phyloP scores from a whole-genome alignment of 2,113 vertebrate genomes.

The Melozone crissalis region DNA sequence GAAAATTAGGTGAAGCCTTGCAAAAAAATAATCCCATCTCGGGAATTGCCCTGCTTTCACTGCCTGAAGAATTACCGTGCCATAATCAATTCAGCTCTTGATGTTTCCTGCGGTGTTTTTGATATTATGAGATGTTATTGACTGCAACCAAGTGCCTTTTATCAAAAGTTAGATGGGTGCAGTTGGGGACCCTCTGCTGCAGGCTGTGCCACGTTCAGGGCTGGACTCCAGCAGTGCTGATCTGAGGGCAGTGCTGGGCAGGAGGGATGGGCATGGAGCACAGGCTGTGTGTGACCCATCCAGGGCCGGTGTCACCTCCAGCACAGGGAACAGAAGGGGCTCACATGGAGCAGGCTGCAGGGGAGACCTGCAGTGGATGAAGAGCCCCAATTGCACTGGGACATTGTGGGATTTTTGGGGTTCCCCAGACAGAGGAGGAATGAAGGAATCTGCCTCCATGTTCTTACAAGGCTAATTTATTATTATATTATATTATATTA shows the following conservation, averaged over 20 bases:
- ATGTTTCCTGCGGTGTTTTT: constrained; percentile 49
- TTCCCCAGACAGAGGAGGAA: no score
- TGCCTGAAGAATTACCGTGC: constrained; percentile 60
- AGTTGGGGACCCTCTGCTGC: neutral
- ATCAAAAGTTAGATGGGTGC: constrained; percentile 3
- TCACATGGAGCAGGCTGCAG: neutral
- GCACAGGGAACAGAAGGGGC: neutral
- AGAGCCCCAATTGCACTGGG: neutral
- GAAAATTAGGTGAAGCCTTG: constrained; percentile 25
- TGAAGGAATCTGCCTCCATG: no score
- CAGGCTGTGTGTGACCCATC: accelerated
- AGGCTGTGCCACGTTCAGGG: accelerated
- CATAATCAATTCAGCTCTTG: constrained; percentile 60
- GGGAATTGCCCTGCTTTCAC: constrained; percentile 48
- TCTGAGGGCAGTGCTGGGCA: neutral
- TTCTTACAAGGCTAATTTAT: no score
- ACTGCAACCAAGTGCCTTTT: constrained; percentile 25
- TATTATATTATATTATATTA: no score
- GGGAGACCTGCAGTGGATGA: no score
- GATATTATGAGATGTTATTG: constrained; percentile 64
- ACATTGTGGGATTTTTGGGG: neutral
- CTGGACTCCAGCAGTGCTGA: accelerated
- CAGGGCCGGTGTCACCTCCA: accelerated
- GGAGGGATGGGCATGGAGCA: neutral
- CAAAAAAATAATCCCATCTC: constrained; percentile 46